Percentiles rank a stretch among this genome's conserved stretches.
Conservation (phyloP, 2,888 invertebrate species). For the Acrobasis suavella region DNA sequence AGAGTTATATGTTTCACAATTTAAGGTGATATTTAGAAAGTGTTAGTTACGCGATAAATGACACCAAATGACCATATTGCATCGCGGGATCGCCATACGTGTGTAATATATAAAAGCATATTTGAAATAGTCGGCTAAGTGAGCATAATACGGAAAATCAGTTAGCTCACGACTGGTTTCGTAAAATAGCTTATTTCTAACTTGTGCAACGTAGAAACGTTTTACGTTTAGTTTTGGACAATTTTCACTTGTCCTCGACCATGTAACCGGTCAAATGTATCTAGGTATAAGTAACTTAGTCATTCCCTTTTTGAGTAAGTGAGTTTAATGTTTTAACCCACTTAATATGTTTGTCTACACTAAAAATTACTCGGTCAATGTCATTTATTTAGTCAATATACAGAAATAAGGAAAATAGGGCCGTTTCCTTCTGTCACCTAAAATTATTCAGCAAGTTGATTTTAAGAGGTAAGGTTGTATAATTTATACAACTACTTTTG, state of each 20-base stretch:
- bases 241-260: slow-evolving; percentile 44
- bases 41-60: slow-evolving; percentile 28
- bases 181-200: slow-evolving; percentile 64
- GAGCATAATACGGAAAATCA: slow-evolving; percentile 62
- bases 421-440: no score
- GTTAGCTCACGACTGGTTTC: slow-evolving; percentile 74
- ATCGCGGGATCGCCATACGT: slow-evolving; percentile 45
- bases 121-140: slow-evolving; percentile 56
- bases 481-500: no score
- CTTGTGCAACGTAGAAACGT: slow-evolving; percentile 65
- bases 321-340: background rate
- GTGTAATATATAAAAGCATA: slow-evolving; percentile 44
- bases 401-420: no score
- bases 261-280: slow-evolving; percentile 43
- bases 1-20: background rate
- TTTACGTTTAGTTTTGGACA: slow-evolving; percentile 40
- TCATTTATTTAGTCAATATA: no score
- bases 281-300: slow-evolving; percentile 17
- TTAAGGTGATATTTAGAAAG: slow-evolving; percentile 25
- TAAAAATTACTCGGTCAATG: no score
- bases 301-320: background rate
- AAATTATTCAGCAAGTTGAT: no score
- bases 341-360: no score
- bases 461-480: no score
- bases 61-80: slow-evolving; percentile 34